phyloP scores from a whole-genome alignment of 2,113 vertebrate genomes.

The Ochotona curzoniae region DNA sequence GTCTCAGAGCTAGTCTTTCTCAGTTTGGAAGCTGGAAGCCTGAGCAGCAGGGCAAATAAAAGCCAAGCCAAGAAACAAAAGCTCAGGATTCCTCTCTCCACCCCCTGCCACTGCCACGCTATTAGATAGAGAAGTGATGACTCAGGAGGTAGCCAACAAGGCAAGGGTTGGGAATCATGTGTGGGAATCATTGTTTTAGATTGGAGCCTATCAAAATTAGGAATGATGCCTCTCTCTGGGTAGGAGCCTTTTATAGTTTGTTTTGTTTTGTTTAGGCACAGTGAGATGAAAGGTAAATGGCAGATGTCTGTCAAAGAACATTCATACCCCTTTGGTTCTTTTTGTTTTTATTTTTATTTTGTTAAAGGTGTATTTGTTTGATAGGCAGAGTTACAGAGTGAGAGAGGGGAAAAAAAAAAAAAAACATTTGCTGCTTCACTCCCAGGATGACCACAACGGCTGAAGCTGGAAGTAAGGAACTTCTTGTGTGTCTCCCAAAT shows the following conservation, averaged over 20 bases:
- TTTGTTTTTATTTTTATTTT: too few relatives aligned
- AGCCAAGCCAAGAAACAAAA: not conserved
- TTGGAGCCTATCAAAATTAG: not conserved
- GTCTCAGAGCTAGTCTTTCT: not conserved
- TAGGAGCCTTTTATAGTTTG: not conserved
- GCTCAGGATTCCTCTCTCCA: not conserved
- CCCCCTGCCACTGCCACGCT: too few relatives aligned
- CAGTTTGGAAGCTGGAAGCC: not conserved
- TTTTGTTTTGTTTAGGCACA: not conserved
- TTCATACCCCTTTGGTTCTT: not conserved
- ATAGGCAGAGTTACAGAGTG: too few relatives aligned
- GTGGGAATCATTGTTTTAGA: too few relatives aligned
- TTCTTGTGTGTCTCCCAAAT: too few relatives aligned
- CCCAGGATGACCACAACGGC: too few relatives aligned
- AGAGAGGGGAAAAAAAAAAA: too few relatives aligned
- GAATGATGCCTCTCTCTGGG: not conserved
- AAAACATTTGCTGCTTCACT: too few relatives aligned
- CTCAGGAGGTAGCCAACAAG: not conserved
- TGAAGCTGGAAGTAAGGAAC: too few relatives aligned
- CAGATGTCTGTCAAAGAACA: not conserved
- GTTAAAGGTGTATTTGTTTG: too few relatives aligned
- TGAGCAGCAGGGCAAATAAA: not conserved
- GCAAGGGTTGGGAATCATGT: not conserved
- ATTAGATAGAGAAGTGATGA: not conserved
- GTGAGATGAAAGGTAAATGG: not conserved